These are phyloP conservation scores for Heliangelus exortis DNA, from an alignment of 2,797 vertebrate species.

Conservation along the genomic window DNA sequence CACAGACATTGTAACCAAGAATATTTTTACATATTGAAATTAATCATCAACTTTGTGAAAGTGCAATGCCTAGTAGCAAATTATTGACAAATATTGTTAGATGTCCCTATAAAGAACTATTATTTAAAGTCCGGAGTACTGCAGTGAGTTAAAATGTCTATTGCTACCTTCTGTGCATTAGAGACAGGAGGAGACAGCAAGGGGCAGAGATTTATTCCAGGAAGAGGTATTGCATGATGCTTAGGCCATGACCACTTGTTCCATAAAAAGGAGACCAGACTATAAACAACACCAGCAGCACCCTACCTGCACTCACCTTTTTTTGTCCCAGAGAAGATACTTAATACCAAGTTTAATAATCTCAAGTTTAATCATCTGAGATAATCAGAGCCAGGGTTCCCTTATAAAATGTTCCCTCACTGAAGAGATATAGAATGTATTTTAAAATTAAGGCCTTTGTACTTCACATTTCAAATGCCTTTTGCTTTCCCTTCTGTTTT, in stretches of 20 bases:
- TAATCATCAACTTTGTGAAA: background rate
- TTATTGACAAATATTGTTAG: background rate
- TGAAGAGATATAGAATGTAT: background rate
- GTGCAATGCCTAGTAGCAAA: background rate
- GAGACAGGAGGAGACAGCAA: background rate
- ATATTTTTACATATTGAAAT: background rate
- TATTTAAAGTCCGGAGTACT: background rate
- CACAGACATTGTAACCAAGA: background rate
- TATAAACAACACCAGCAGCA: background rate
- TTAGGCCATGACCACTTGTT: background rate
- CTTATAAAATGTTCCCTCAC: background rate
- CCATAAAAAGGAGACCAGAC: constrained; percentile 19
- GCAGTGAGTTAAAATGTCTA: background rate
- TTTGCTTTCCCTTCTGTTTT: background rate
- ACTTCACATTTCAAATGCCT: background rate
- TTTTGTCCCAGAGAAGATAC: background rate
- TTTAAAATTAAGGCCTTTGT: background rate
- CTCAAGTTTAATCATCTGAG: constrained; percentile 28
- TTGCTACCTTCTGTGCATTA: background rate
- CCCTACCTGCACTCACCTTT: background rate
- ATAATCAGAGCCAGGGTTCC: background rate
- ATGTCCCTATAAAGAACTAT: background rate
- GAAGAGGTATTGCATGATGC: background rate
- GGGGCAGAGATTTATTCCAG: background rate
- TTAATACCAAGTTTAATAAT: constrained; percentile 15